These are phyloP conservation scores for Pelecanus crispus DNA, from an alignment of 2,113 vertebrate genomes.

Conservation along the genomic window DNA sequence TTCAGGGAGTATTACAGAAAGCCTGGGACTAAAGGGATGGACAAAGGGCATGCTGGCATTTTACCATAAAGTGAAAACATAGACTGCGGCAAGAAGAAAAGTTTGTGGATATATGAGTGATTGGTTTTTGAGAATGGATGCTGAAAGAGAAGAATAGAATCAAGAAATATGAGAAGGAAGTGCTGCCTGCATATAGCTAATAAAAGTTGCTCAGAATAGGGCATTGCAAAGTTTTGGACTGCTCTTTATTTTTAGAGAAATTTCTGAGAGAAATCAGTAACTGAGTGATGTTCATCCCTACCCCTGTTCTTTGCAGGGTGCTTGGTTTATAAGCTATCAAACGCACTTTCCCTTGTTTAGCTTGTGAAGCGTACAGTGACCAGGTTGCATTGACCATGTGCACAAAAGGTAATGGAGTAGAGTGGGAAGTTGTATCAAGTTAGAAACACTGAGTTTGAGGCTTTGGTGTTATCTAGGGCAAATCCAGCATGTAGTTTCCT, in stretches of 20 bases:
- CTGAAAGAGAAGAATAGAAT: not conserved
- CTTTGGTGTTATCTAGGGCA: not conserved
- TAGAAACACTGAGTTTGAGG: not conserved
- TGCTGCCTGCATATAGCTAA: not conserved
- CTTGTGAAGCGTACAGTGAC: not conserved
- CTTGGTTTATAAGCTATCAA: not conserved
- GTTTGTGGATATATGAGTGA: not conserved
- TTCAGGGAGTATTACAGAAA: conserved; percentile 7
- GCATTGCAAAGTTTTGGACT: not conserved
- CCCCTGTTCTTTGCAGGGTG: not conserved
- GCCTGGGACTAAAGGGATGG: not conserved
- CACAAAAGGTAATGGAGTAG: not conserved
- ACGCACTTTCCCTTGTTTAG: not conserved
- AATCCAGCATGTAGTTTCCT: not conserved
- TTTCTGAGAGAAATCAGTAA: not conserved
- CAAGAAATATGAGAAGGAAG: not conserved
- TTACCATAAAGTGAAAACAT: conserved; percentile 1
- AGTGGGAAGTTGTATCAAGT: not conserved
- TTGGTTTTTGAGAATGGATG: not conserved
- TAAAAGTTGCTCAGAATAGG: not conserved
- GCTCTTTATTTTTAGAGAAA: not conserved
- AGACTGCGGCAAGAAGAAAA: not conserved
- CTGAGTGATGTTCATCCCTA: not conserved
- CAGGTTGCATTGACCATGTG: not conserved
- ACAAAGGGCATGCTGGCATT: not conserved